Conservation (phyloP, 2,797 vertebrate species). For the Ctenopoma kingsleyae region DNA sequence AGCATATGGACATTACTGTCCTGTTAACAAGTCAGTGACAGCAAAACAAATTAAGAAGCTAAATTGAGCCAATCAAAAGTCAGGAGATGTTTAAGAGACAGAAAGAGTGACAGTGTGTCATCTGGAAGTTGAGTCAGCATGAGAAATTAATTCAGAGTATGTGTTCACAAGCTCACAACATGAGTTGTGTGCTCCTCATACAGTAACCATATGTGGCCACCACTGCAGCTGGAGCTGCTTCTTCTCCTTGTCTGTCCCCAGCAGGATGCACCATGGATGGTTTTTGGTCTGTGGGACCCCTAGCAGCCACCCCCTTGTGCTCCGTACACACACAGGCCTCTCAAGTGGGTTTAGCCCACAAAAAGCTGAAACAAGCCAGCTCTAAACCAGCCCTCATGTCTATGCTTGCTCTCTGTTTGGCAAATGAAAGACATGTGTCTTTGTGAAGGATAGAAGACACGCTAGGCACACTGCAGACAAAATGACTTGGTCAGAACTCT, state of each 20-base stretch:
- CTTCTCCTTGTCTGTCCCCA: constrained; percentile 8
- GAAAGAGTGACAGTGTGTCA: background rate
- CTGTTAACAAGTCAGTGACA: background rate
- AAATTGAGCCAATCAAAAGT: background rate
- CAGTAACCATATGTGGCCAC: background rate
- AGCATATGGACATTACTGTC: background rate
- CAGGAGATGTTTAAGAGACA: background rate
- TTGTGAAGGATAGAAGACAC: constrained; percentile 53
- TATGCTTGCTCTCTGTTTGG: constrained; percentile 56
- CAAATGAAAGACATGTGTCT: constrained; percentile 73
- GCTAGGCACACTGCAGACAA: constrained; percentile 56
- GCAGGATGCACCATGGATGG: constrained; percentile 25
- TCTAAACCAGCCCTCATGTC: constrained; percentile 70
- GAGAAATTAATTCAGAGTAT: background rate
- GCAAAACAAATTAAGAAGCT: background rate
- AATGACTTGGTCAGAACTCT: constrained; percentile 47
- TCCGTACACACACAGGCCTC: constrained; percentile 45
- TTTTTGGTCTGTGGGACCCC: constrained; percentile 48
- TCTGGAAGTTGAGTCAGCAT: no score
- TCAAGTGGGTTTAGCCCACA: constrained; percentile 73
- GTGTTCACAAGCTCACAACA: background rate
- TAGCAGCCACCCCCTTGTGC: constrained; percentile 24
- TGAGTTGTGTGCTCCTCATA: background rate
- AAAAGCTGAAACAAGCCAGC: constrained; percentile 55
- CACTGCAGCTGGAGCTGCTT: constrained; percentile 23